Conservation (phyloP, 1,140 invertebrate species). For the Ridgeia piscesae region DNA sequence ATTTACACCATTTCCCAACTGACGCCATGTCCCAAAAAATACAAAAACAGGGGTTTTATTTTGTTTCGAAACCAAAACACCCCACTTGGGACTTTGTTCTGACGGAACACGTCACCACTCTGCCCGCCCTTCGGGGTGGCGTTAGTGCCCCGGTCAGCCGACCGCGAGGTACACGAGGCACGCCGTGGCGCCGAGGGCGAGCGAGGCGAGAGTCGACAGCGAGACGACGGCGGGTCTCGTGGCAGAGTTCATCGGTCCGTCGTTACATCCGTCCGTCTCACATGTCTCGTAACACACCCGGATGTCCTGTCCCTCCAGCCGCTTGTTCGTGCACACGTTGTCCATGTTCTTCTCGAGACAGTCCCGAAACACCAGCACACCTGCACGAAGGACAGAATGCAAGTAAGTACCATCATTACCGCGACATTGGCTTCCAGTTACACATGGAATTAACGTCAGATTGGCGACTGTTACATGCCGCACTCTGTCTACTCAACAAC, state of each 20-base stretch:
- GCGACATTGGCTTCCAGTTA: too few relatives aligned
- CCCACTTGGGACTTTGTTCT: background rate
- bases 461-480: too few relatives aligned
- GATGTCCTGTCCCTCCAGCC: constrained; percentile 11
- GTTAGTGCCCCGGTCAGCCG: background rate
- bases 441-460: too few relatives aligned
- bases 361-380: constrained; percentile 20
- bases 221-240: background rate
- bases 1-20: background rate
- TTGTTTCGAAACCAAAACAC: too few relatives aligned
- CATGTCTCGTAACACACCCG: constrained; percentile 19
- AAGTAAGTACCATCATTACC: too few relatives aligned
- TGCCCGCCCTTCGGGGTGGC: background rate
- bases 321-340: constrained; percentile 13
- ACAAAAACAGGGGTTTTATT: background rate
- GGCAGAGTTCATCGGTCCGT: constrained; percentile 8
- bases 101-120: background rate
- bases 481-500: too few relatives aligned
- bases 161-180: background rate
- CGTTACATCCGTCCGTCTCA: constrained; percentile 16
- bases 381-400: background rate
- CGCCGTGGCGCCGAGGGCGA: background rate
- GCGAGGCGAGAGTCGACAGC: background rate
- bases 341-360: background rate
- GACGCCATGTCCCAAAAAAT: background rate